Percentiles rank a stretch among this genome's conserved stretches.
phyloP scores from a whole-genome alignment of 2,797 vertebrate species.

The Tadarida brasiliensis region DNA sequence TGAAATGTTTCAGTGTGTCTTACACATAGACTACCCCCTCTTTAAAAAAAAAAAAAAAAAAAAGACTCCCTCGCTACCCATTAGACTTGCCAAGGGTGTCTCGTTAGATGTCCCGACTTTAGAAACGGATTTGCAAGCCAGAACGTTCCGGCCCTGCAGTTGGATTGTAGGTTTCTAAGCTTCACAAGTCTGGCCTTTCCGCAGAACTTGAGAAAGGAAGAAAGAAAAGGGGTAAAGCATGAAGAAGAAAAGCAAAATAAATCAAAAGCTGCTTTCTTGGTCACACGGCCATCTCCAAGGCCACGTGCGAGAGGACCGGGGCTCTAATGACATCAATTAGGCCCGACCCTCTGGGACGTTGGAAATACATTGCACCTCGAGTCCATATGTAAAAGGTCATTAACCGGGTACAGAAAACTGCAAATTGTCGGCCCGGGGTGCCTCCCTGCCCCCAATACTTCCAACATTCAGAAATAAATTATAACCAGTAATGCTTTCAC shows the following conservation, averaged over 20 bases:
- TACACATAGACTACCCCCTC: conserved; percentile 48
- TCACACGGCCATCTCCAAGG: conserved; percentile 90
- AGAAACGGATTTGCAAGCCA: conserved; percentile 87
- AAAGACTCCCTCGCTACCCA: conserved; percentile 56
- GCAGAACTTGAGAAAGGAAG: conserved; percentile 83
- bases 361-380: conserved; percentile 89
- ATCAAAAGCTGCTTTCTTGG: conserved; percentile 91
- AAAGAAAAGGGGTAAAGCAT: conserved; percentile 89
- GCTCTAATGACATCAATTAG: conserved; percentile 92
- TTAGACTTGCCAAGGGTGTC: conserved; percentile 79
- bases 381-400: conserved; percentile 92
- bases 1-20: conserved; percentile 75
- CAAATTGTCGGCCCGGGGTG: conserved; percentile 83
- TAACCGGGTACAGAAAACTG: conserved; percentile 85
- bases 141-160: conserved; percentile 88
- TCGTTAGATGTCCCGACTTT: conserved; percentile 85
- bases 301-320: conserved; percentile 88
- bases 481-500: conserved; percentile 84
- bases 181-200: conserved; percentile 85
- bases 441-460: conserved; percentile 69
- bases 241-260: conserved; percentile 90
- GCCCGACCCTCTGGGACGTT: conserved; percentile 91
- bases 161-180: conserved; percentile 86
- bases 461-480: conserved; percentile 88
- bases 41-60: conserved; percentile 1